Conservation (phyloP, 2,888 invertebrate species). For the Drosophila birchii region DNA sequence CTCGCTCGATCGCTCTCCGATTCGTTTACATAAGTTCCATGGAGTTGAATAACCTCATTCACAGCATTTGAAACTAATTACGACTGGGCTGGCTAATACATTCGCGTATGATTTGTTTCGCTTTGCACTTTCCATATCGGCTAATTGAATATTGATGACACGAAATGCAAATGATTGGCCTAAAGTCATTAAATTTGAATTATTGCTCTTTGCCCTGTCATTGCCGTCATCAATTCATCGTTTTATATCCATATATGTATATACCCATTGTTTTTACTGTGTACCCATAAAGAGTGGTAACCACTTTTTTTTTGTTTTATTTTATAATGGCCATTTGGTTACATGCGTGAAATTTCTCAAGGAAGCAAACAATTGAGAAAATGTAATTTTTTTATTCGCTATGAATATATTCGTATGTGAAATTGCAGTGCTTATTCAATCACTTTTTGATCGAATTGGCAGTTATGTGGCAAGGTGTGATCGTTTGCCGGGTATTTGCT, state of each 20-base stretch:
- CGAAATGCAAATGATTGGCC: conserved; percentile 52
- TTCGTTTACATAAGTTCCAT: conserved; percentile 67
- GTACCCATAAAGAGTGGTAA: conserved; percentile 19
- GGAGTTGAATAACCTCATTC: conserved; percentile 71
- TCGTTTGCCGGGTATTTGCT: background rate
- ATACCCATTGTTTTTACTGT: conserved; percentile 14
- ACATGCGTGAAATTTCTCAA: conserved; percentile 73
- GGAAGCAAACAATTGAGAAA: conserved; percentile 67
- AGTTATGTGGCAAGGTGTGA: conserved; percentile 29
- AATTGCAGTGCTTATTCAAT: conserved; percentile 51
- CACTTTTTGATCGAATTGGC: conserved; percentile 38
- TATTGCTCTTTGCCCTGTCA: conserved; percentile 53
- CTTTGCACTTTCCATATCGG: conserved; percentile 58
- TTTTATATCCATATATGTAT: background rate
- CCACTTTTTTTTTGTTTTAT: conserved; percentile 5
- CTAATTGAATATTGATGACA: conserved; percentile 74
- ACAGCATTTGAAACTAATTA: conserved; percentile 13
- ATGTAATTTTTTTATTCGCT: conserved; percentile 23
- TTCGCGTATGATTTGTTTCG: conserved; percentile 49
- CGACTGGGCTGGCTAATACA: conserved; percentile 1
- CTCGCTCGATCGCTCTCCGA: conserved; percentile 10
- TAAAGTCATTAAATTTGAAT: conserved; percentile 63
- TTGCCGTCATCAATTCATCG: conserved; percentile 25
- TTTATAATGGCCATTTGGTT: conserved; percentile 43
- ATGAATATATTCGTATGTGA: conserved; percentile 37